Percentiles rank a stretch among this genome's conserved stretches.
phyloP scores from a whole-genome alignment of 2,797 vertebrate species.

The Strix occidentalis region DNA sequence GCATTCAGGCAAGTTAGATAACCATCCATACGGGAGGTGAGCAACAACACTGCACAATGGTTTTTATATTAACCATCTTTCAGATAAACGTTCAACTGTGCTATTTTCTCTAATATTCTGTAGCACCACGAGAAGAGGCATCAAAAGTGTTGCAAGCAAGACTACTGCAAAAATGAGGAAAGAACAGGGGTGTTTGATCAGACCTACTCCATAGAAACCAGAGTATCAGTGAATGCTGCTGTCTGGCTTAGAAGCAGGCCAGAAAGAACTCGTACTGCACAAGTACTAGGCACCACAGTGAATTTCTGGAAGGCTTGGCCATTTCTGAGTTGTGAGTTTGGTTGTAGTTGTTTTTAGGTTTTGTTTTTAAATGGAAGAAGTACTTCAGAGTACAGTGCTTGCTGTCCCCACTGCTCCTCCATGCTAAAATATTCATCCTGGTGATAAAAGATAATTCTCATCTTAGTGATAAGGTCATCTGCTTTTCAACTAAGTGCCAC shows the following conservation, averaged over 20 bases:
- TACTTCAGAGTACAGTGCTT: not conserved
- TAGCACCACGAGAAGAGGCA: not conserved
- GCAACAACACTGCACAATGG: not conserved
- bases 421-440: not conserved
- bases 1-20: not conserved
- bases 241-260: not conserved
- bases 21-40: not conserved
- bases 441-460: constrained; percentile 23
- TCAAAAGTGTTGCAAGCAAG: not conserved
- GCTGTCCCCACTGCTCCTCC: not conserved
- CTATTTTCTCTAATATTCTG: not conserved
- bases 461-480: constrained; percentile 27
- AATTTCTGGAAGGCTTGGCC: not conserved
- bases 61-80: not conserved
- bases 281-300: not conserved
- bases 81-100: not conserved
- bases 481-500: constrained; percentile 49
- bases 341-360: not conserved
- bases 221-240: not conserved
- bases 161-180: not conserved
- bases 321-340: not conserved
- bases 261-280: not conserved
- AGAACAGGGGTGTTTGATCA: not conserved
- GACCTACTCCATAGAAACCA: not conserved
- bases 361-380: not conserved